Conservation (phyloP, 53 echinoderm and acorn worm species). For the Mesocentrotus franciscanus region DNA sequence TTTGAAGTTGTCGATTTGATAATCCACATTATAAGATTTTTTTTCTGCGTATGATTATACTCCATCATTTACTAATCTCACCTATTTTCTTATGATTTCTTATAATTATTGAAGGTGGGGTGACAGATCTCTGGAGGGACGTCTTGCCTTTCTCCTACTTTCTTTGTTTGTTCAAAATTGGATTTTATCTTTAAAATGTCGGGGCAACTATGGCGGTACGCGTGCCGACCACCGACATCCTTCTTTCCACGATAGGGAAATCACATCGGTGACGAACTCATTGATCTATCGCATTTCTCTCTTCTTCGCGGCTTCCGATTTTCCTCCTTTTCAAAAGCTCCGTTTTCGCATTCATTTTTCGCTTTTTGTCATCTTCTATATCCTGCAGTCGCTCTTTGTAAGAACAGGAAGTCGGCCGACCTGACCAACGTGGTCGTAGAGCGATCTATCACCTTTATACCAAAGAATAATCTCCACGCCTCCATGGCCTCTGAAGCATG, state of each 20-base stretch:
- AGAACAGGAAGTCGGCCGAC: constrained; percentile 34
- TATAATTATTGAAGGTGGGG: neutral
- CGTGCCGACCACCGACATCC: neutral
- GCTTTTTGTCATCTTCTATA: neutral
- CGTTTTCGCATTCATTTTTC: constrained; percentile 21
- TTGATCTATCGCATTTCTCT: constrained; percentile 19
- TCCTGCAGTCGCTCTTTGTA: neutral
- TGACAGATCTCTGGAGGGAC: neutral
- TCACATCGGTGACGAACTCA: constrained; percentile 25
- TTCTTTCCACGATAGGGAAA: neutral
- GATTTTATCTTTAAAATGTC: constrained; percentile 18
- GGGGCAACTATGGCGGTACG: neutral
- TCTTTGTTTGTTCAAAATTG: neutral
- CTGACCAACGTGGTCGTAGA: constrained; percentile 6
- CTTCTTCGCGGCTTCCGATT: neutral
- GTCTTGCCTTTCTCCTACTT: neutral
- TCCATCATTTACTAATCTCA: neutral
- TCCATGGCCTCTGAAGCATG: neutral
- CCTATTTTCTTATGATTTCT: neutral
- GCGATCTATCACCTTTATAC: constrained; percentile 30
- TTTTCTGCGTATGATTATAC: neutral
- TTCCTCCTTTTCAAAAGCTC: constrained; percentile 21
- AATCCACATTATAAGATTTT: neutral
- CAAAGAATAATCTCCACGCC: neutral
- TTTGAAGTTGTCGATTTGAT: no score